Conservation (phyloP, 2,113 vertebrate genomes). For the Ellobius talpinus region DNA sequence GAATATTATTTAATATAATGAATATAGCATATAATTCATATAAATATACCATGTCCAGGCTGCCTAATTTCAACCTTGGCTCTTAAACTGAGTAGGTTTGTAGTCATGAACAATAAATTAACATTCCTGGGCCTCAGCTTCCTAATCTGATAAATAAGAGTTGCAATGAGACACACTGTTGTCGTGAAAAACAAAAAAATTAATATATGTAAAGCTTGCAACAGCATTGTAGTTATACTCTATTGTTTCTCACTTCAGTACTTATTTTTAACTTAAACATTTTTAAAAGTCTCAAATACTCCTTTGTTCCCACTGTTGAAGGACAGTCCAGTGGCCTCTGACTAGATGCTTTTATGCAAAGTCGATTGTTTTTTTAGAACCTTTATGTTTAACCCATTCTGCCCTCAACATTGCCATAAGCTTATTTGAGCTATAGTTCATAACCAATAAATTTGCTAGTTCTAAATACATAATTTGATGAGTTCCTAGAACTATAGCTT, state of each 20-base stretch:
- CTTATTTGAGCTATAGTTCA: constrained; percentile 30
- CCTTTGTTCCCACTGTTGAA: background rate
- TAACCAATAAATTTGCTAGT: background rate
- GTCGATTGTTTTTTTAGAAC: background rate
- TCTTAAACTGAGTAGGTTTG: background rate
- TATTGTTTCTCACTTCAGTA: background rate
- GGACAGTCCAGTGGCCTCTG: background rate
- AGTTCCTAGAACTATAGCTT: background rate
- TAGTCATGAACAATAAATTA: background rate
- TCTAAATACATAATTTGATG: background rate
- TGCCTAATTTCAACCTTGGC: background rate
- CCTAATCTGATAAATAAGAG: background rate
- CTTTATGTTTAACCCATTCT: background rate
- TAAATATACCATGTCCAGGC: background rate
- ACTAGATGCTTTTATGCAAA: constrained; percentile 22
- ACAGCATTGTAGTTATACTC: background rate
- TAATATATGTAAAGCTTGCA: background rate
- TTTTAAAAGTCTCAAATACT: background rate
- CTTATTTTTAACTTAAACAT: background rate
- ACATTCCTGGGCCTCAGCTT: background rate
- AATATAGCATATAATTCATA: background rate
- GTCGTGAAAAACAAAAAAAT: background rate
- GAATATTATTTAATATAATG: background rate
- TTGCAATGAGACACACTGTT: background rate
- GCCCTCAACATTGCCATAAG: background rate